These are phyloP conservation scores for Scytalopus superciliaris DNA, from an alignment of 2,113 vertebrate genomes.

Conservation along the genomic window DNA sequence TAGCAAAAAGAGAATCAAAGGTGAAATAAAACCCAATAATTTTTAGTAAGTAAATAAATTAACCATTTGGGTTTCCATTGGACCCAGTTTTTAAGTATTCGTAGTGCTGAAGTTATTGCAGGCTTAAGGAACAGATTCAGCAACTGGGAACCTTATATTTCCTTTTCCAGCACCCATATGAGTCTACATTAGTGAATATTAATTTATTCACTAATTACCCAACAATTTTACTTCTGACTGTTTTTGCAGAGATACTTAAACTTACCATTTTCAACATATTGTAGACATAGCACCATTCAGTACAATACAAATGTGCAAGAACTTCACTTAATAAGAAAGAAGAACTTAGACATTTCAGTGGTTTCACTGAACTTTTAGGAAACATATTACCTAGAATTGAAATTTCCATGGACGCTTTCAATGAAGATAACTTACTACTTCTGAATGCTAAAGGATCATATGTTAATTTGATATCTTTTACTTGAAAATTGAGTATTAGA, in stretches of 20 bases:
- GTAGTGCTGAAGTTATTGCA: not conserved
- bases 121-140: not conserved
- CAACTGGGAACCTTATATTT: not conserved
- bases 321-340: not conserved
- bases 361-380: not conserved
- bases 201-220: not conserved
- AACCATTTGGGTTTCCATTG: not conserved
- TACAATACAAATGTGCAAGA: not conserved
- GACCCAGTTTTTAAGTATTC: not conserved
- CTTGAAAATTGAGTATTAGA: slow-evolving; percentile 8
- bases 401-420: not conserved
- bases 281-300: not conserved
- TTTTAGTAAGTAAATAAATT: not conserved
- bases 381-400: not conserved
- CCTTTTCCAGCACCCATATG: not conserved
- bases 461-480: not conserved
- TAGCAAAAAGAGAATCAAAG: not conserved
- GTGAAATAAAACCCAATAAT: not conserved
- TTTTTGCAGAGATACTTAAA: not conserved
- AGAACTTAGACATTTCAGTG: not conserved
- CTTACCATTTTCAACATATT: not conserved
- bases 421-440: not conserved
- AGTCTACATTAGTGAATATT: not conserved
- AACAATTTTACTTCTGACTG: not conserved
- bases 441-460: not conserved